A percentile compares a stretch with the other conserved stretches of the same genome.
Evolutionary conservation across 2,797 vertebrate genomes (phyloP).

Genomic region (Micromesistius poutassou): DNA sequence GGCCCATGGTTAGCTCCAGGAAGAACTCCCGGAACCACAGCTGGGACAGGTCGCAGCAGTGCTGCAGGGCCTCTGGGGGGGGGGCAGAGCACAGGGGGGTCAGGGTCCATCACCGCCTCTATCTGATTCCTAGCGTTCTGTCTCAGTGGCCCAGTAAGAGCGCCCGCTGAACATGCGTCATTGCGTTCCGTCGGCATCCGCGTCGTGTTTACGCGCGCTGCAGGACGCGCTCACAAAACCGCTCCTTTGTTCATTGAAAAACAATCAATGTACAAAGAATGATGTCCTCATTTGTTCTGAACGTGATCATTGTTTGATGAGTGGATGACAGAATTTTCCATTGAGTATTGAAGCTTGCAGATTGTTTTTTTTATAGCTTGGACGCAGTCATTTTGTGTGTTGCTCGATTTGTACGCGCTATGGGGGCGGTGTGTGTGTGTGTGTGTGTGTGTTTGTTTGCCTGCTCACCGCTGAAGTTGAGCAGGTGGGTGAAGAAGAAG

Average conservation of each 20-base stretch:
- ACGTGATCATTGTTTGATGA: too few relatives aligned
- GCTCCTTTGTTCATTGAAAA: too few relatives aligned
- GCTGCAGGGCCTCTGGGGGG: constrained; percentile 89
- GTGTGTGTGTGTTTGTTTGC: constrained; percentile 37
- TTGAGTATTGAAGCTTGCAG: not conserved
- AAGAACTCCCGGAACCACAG: constrained; percentile 99
- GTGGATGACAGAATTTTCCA: not conserved
- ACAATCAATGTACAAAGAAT: not conserved
- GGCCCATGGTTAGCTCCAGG: constrained; percentile 95
- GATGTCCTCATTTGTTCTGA: not conserved
- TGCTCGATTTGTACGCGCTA: not conserved
- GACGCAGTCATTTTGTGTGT: not conserved
- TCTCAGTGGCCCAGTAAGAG: too few relatives aligned
- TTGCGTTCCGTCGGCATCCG: too few relatives aligned
- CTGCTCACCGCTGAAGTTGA: constrained; percentile 94
- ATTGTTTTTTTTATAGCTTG: too few relatives aligned
- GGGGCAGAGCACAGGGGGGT: not conserved
- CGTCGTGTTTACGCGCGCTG: too few relatives aligned
- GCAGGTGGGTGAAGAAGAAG: constrained; percentile 97
- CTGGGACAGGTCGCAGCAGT: constrained; percentile 95
- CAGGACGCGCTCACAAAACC: too few relatives aligned
- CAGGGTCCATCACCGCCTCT: not conserved
- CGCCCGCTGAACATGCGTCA: too few relatives aligned
- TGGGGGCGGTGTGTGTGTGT: not conserved
- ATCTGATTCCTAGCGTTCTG: not conserved